Evolutionary conservation across 92 coral and sea anemone genomes (phyloP).

Genomic region (Zoanthus solanderi): DNA sequence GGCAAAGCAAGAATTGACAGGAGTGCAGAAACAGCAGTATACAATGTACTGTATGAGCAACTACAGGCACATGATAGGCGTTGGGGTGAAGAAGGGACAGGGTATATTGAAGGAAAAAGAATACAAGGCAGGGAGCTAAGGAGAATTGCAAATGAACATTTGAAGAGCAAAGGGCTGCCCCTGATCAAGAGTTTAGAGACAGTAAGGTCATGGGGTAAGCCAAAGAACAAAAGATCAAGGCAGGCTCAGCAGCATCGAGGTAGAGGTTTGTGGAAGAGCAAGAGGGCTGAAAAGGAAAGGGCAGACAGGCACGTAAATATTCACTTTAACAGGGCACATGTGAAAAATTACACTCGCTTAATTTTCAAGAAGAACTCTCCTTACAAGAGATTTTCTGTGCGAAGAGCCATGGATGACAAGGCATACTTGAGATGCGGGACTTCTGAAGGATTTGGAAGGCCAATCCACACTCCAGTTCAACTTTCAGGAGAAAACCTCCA

Average conservation of each 20-base stretch:
- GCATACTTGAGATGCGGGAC: constrained; percentile 61
- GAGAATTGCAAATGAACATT: constrained; percentile 38
- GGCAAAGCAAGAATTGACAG: constrained; percentile 54
- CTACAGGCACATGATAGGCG: constrained; percentile 61
- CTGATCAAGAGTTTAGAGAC: constrained; percentile 46
- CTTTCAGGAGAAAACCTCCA: constrained; percentile 50
- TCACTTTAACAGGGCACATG: constrained; percentile 50
- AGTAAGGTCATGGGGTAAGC: constrained; percentile 55
- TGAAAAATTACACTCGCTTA: constrained; percentile 45
- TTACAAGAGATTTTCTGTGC: constrained; percentile 31
- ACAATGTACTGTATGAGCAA: constrained; percentile 57
- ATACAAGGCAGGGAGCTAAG: constrained; percentile 55
- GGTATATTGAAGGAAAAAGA: constrained; percentile 47
- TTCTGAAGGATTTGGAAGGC: constrained; percentile 62
- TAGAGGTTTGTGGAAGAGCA: constrained; percentile 35
- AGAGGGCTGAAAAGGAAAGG: constrained; percentile 20
- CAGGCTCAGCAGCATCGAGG: constrained; percentile 43
- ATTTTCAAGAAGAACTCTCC: constrained; percentile 48
- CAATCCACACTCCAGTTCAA: constrained; percentile 57
- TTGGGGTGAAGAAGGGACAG: constrained; percentile 64
- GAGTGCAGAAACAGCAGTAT: constrained; percentile 67
- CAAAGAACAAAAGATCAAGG: constrained; percentile 38
- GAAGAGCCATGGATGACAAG: constrained; percentile 63
- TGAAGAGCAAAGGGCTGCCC: constrained; percentile 45
- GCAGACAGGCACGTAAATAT: constrained; percentile 19